Conservation (phyloP, 2,113 vertebrate genomes). For the Centropus unirufus region DNA sequence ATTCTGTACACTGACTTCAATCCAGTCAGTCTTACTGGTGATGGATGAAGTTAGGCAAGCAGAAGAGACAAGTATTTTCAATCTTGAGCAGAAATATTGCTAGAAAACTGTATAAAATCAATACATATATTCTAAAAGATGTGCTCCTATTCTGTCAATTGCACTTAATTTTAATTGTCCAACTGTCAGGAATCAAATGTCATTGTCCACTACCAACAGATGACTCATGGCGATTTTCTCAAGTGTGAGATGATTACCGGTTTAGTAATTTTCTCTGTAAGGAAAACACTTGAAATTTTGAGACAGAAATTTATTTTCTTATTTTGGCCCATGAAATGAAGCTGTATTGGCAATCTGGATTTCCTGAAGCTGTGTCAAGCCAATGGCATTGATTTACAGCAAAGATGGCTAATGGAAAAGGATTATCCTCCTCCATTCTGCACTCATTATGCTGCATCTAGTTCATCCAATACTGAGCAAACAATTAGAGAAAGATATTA, state of each 20-base stretch:
- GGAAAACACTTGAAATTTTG: not conserved
- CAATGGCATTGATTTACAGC: rapidly evolving
- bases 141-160: rapidly evolving
- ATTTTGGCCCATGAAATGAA: not conserved
- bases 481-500: not conserved
- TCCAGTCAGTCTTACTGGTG: not conserved
- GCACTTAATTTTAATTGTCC: not conserved
- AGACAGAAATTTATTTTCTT: not conserved
- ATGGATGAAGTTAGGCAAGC: not conserved
- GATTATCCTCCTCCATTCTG: not conserved
- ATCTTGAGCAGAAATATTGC: not conserved
- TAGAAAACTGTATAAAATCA: not conserved
- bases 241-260: not conserved
- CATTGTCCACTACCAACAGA: not conserved
- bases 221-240: not conserved
- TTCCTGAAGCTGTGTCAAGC: not conserved
- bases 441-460: not conserved
- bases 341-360: not conserved
- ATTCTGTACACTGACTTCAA: not conserved
- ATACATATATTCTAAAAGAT: not conserved
- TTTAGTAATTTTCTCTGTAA: not conserved
- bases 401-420: not conserved
- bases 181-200: not conserved
- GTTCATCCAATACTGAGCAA: not conserved
- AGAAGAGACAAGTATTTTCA: not conserved